Conservation (phyloP, 2,888 invertebrate genomes). For the Apodemia duryi region DNA sequence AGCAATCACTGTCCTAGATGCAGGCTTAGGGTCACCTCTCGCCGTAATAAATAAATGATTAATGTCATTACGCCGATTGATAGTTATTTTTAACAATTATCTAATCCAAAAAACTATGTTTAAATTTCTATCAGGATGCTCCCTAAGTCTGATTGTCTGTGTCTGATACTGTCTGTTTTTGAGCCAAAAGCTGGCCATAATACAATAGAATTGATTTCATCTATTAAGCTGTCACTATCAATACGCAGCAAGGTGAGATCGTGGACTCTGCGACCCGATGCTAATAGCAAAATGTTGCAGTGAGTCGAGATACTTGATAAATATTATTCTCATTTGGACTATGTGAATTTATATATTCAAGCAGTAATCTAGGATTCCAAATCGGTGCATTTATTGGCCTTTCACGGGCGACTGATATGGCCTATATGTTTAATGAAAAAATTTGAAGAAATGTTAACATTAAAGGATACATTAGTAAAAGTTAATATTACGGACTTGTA, state of each 20-base stretch:
- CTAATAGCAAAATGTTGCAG: conserved; percentile 21
- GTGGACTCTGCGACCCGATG: conserved; percentile 22
- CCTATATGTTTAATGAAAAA: conserved; percentile 25
- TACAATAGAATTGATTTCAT: conserved; percentile 11
- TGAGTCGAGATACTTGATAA: conserved; percentile 20
- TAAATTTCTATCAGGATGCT: conserved; percentile 18
- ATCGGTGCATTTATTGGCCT: conserved; percentile 22
- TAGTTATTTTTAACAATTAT: conserved; percentile 2
- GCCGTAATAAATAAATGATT: conserved; percentile 9
- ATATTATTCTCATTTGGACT: conserved; percentile 19
- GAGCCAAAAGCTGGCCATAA: conserved; percentile 25
- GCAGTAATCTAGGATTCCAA: conserved; percentile 21
- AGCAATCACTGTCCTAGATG: conserved; percentile 9
- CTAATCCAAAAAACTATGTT: conserved; percentile 17
- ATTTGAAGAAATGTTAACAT: conserved; percentile 21
- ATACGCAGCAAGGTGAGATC: conserved; percentile 22
- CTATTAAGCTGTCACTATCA: conserved; percentile 14
- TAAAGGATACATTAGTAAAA: conserved; percentile 17
- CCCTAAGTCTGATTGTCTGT: conserved; percentile 21
- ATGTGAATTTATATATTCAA: conserved; percentile 16
- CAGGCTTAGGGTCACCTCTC: conserved; percentile 22
- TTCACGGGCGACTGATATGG: conserved; percentile 20
- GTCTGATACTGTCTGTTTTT: conserved; percentile 20
- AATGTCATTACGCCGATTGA: neutral
- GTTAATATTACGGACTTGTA: conserved; percentile 25